Percentiles rank a stretch among this genome's conserved stretches.
Conservation (phyloP, 1,140 invertebrate genomes). For the Meloidogyne chitwoodi region DNA sequence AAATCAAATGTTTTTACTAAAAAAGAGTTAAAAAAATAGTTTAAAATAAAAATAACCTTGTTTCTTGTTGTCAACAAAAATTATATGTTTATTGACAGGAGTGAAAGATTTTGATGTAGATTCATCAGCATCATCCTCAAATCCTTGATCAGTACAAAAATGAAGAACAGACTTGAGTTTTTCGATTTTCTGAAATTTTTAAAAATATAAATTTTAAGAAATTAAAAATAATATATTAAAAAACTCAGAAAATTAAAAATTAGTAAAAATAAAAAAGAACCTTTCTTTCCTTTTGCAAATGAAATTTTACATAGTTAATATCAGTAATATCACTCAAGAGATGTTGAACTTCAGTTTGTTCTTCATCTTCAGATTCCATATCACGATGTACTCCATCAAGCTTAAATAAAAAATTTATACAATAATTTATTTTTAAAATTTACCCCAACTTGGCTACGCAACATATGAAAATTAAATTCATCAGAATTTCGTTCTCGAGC, state of each 20-base stretch:
- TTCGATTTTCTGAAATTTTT: constrained; percentile 71
- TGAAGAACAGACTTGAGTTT: constrained; percentile 77
- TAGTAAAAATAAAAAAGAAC: constrained; percentile 50
- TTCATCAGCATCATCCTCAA: background rate
- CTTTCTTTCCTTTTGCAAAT: constrained; percentile 76
- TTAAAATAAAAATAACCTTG: constrained; percentile 61
- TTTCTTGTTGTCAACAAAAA: constrained; percentile 74
- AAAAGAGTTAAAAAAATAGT: constrained; percentile 17
- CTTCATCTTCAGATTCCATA: constrained; percentile 66
- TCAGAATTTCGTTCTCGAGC: constrained; percentile 90
- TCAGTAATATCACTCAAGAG: constrained; percentile 86
- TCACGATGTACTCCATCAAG: constrained; percentile 70
- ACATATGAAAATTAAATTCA: constrained; percentile 98
- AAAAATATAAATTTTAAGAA: constrained; percentile 18
- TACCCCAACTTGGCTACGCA: constrained; percentile 77
- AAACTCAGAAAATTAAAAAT: background rate
- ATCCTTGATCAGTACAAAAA: constrained; percentile 22
- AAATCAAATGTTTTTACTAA: constrained; percentile 69
- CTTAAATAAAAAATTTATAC: constrained; percentile 16
- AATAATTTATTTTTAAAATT: constrained; percentile 23
- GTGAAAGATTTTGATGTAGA: constrained; percentile 66
- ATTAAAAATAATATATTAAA: background rate
- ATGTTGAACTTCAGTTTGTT: constrained; percentile 74
- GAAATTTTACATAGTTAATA: constrained; percentile 80
- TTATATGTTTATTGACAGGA: constrained; percentile 73